A percentile compares a stretch with the other conserved stretches of the same genome.
Conservation (phyloP, 2,888 invertebrate species). For the Tenthredo distinguenda region DNA sequence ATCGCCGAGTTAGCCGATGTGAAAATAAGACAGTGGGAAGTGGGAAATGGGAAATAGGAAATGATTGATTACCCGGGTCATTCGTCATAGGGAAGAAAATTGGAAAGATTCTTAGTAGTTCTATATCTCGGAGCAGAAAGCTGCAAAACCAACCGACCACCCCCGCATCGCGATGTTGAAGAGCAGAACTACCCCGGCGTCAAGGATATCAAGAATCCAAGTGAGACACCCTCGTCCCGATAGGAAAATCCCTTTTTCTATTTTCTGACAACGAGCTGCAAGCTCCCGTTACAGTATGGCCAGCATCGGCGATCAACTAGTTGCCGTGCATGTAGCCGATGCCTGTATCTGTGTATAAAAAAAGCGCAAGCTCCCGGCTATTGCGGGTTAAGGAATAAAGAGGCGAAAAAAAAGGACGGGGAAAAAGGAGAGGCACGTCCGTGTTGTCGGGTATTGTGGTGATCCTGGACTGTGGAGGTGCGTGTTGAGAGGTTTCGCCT, state of each 20-base stretch:
- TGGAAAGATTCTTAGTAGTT: not conserved
- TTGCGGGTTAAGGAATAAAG: conserved; percentile 36
- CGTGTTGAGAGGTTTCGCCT: conserved; percentile 65
- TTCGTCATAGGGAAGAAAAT: conserved; percentile 19
- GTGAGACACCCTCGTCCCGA: not conserved
- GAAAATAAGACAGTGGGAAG: conserved; percentile 5
- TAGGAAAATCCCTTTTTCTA: not conserved
- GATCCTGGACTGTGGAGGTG: conserved; percentile 53
- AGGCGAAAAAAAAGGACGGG: not conserved
- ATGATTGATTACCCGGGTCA: conserved; percentile 26
- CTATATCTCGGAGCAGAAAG: not conserved
- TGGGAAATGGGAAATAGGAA: not conserved
- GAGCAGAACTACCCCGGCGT: not conserved
- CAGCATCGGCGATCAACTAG: not conserved
- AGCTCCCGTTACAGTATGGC: not conserved
- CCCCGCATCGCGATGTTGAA: not conserved
- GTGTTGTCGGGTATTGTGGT: conserved; percentile 15
- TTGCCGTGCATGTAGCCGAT: not conserved
- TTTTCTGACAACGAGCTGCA: not conserved
- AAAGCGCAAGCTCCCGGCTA: conserved; percentile 20
- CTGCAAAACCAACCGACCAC: not conserved
- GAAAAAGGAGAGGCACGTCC: not conserved
- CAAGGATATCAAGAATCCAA: not conserved
- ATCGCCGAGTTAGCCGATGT: not conserved
- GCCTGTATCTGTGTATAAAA: conserved; percentile 18